Percentiles rank a stretch among this genome's conserved stretches.
phyloP scores from a whole-genome alignment of 2,113 vertebrate species.

The Tragelaphus imberbis region DNA sequence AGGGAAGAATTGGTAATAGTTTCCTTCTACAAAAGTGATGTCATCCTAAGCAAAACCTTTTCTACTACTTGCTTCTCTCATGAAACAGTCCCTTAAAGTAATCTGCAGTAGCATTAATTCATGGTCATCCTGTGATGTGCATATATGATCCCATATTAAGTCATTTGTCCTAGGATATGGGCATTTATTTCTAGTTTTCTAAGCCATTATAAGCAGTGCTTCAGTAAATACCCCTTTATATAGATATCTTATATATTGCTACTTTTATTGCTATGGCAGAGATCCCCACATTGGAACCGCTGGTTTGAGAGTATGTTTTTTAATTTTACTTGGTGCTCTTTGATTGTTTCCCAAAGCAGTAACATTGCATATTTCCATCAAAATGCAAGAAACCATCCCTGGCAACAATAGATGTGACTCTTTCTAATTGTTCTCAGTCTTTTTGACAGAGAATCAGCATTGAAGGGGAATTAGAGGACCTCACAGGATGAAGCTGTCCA shows the following conservation, averaged over 20 bases:
- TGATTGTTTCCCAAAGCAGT: neutral
- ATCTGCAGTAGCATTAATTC: neutral
- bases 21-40: neutral
- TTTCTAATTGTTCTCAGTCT: neutral
- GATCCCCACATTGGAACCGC: neutral
- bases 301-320: neutral
- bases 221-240: neutral
- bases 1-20: neutral
- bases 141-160: neutral
- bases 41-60: neutral
- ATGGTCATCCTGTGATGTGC: too few relatives aligned
- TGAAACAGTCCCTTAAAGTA: neutral
- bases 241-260: neutral
- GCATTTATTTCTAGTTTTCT: neutral
- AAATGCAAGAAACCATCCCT: neutral
- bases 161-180: neutral
- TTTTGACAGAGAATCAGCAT: neutral
- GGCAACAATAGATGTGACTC: neutral
- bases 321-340: neutral
- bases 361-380: neutral
- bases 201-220: neutral
- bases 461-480: neutral
- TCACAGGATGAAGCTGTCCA: neutral
- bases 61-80: neutral
- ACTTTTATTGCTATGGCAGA: neutral